Evolutionary conservation across 2,113 vertebrate species (phyloP), one percentile per base, ranked within the genome.

Genomic region (Neofelis nebulosa): DNA sequence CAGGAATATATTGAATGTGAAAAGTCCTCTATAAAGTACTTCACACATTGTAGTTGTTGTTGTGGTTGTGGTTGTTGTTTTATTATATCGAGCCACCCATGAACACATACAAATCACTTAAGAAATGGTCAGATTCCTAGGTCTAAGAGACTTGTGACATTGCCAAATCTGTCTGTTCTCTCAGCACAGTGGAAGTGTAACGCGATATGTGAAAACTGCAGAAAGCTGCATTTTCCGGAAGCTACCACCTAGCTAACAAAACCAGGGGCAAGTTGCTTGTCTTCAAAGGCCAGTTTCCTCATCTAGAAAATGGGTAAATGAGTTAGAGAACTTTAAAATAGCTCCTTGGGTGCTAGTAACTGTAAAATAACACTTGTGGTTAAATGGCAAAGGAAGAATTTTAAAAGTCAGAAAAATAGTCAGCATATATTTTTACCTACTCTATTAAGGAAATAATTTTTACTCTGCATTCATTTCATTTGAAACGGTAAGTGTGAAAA

Each of bases 401-500:
- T 86, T 69, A 55, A 84, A 79, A 89, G 10, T 61, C 69, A 83
- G 25, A 45, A 87, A 94, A 97, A 79, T 38, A 76, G 94, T 93
- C 38, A 91, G 38, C 27, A 45, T 69, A 66, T 80, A 88, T 94
- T 91, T 94, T 78, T 27, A 63, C 23, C n/a, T 83, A 41, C 38
- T 81, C 1, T 69, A n/a, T 82, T 91, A 89, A 90, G 19, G 23
- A 89, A 94, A 65, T 9, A 65, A 95, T 19, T 83, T 89, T 73
- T 69, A 92, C 31, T 82, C 21, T 74, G 13, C 33, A 63, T 81
- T 89, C 10, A 38, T 80, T 90, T 95, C 48, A 84, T 81, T 65
- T 73, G 73, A 61, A 92, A 50, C 5, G 52, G 25, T 29, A 91
- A 78, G 45, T 86, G 45, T 89, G 73, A 96, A 94, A 97, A 94